Evolutionary conservation across 2,888 invertebrate genomes (phyloP).

Genomic region (Euclidia mi): DNA sequence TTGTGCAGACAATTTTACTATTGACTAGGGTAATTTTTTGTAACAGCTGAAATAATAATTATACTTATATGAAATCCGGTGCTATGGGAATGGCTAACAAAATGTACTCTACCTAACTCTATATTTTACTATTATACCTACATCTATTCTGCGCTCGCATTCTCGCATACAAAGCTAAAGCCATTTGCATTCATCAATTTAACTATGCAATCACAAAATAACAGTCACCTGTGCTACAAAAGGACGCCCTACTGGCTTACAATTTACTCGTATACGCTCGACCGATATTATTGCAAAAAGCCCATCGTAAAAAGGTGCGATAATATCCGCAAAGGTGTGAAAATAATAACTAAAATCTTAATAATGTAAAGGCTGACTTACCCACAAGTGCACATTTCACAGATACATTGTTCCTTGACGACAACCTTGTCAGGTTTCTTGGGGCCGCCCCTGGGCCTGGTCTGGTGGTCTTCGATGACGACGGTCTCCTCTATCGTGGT

Average conservation of each 20-base stretch:
- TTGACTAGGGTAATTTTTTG: no score
- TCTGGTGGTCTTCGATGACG: conserved; percentile 73
- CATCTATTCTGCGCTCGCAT: neutral
- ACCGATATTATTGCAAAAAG: no score
- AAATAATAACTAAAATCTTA: neutral
- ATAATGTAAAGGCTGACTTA: no score
- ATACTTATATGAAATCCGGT: no score
- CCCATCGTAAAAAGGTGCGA: conserved; percentile 43
- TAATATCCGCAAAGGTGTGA: neutral
- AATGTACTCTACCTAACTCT: neutral
- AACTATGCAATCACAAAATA: conserved; percentile 29
- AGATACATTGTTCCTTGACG: conserved; percentile 95
- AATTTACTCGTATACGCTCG: conserved; percentile 7
- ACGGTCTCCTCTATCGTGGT: conserved; percentile 77
- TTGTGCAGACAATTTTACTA: no score
- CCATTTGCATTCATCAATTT: conserved; percentile 24
- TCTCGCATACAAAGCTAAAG: conserved; percentile 13
- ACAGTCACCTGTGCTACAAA: conserved; percentile 41
- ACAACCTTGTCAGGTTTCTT: conserved; percentile 80
- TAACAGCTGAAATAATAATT: no score
- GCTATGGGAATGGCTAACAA: no score
- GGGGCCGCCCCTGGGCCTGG: conserved; percentile 80
- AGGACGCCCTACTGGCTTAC: conserved; percentile 54
- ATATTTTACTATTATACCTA: no score
- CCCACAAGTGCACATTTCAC: conserved; percentile 98